These are phyloP conservation scores for Podocnemis expansa DNA, from an alignment of 2,113 vertebrate species.

Conservation along the genomic window DNA sequence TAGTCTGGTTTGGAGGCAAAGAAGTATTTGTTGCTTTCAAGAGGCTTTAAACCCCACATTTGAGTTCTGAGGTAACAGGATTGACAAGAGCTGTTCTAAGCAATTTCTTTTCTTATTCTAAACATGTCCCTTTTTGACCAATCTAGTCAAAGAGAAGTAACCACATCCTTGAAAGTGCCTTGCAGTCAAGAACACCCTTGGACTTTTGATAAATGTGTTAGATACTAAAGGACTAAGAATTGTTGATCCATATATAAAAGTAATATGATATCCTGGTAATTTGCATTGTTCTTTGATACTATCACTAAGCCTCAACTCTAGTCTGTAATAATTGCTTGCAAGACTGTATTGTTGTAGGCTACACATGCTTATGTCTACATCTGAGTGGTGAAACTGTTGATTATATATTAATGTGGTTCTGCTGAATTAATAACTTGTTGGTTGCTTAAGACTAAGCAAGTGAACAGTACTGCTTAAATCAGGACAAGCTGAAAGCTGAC, in stretches of 20 bases:
- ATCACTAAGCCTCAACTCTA: background rate
- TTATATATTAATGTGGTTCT: background rate
- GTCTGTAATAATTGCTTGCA: background rate
- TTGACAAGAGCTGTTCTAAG: background rate
- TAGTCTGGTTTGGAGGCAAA: too few species aligned
- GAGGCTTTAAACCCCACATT: too few species aligned
- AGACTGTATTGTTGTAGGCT: background rate
- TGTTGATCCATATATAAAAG: background rate
- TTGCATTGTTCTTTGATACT: background rate
- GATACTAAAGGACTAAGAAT: background rate
- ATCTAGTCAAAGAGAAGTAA: background rate
- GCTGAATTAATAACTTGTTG: background rate
- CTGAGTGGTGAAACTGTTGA: background rate
- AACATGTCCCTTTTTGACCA: background rate
- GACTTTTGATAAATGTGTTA: background rate
- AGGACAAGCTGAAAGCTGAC: background rate
- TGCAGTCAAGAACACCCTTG: background rate
- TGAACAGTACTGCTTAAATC: background rate
- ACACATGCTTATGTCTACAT: background rate
- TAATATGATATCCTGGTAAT: background rate
- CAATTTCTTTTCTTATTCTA: background rate
- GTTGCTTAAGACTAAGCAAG: background rate
- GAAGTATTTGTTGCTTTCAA: too few species aligned
- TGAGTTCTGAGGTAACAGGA: too few species aligned
- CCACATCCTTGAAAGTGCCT: background rate